Percentiles rank a stretch among this genome's conserved stretches.
Evolutionary conservation across 2,113 vertebrate genomes (phyloP).

Genomic region (Bubalus kerabau): DNA sequence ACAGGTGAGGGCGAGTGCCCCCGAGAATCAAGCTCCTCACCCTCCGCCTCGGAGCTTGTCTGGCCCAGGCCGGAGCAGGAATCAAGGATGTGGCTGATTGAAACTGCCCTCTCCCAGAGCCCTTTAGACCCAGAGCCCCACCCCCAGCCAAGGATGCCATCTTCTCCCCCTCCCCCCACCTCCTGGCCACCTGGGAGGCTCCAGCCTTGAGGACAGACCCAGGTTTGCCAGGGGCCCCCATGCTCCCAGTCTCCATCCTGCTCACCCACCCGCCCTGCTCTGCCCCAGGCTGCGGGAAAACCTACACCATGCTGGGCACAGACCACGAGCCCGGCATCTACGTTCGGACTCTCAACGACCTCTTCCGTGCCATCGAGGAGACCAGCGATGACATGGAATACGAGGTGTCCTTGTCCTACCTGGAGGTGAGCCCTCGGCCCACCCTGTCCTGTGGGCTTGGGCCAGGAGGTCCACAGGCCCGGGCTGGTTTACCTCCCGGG

Average conservation of each 20-base stretch:
- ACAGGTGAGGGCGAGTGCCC: conserved; percentile 81
- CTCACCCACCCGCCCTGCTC: background rate
- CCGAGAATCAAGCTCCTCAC: fast-evolving
- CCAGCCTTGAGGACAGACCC: background rate
- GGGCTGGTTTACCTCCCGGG: background rate
- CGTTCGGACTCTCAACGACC: conserved; percentile 87
- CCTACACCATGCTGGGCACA: conserved; percentile 95
- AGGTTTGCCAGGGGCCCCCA: background rate
- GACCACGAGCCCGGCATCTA: conserved; percentile 92
- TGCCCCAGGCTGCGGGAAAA: conserved; percentile 91
- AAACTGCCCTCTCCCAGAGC: background rate
- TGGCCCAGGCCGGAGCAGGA: background rate
- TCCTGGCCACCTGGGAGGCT: background rate
- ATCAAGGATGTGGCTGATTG: background rate
- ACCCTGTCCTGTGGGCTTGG: fast-evolving
- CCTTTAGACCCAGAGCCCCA: background rate
- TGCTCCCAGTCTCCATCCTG: fast-evolving
- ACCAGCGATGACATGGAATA: conserved; percentile 90
- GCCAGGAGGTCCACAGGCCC: fast-evolving
- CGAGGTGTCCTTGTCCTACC: conserved; percentile 92
- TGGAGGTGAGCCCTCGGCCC: conserved; percentile 82
- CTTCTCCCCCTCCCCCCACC: fast-evolving
- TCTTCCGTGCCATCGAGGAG: conserved; percentile 91
- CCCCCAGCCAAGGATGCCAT: fast-evolving
- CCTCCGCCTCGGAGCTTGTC: background rate